These are phyloP conservation scores for Diorhabda elongata DNA, from an alignment of 1,140 invertebrate species.

Conservation along the genomic window DNA sequence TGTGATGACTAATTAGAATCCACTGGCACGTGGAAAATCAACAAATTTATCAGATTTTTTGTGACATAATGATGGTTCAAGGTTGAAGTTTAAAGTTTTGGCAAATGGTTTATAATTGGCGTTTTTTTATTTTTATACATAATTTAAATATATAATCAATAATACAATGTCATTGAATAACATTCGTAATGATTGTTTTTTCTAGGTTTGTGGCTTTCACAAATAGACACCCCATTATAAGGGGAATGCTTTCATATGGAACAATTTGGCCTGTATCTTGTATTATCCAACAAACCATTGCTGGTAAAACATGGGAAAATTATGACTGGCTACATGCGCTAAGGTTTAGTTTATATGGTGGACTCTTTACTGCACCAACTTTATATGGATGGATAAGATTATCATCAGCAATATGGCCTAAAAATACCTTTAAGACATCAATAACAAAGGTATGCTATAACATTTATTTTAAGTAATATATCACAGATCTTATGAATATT, in stretches of 20 bases:
- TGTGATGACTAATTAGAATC: too few species aligned
- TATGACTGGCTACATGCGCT: constrained; percentile 57
- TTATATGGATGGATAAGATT: constrained; percentile 66
- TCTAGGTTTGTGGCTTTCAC: constrained; percentile 41
- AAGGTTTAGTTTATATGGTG: constrained; percentile 65
- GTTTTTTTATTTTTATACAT: neutral
- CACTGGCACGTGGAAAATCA: neutral
- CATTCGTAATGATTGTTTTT: constrained; percentile 28
- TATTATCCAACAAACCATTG: constrained; percentile 50
- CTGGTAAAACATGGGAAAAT: constrained; percentile 53
- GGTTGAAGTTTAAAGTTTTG: neutral
- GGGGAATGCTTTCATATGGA: constrained; percentile 68
- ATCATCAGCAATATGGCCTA: constrained; percentile 61
- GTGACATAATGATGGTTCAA: neutral
- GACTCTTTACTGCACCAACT: constrained; percentile 66
- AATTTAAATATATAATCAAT: neutral
- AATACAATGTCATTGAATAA: neutral
- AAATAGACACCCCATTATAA: constrained; percentile 52
- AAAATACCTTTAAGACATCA: constrained; percentile 57
- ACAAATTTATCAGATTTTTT: neutral
- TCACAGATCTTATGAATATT: too few species aligned
- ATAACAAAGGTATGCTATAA: constrained; percentile 60
- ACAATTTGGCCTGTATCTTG: constrained; percentile 46
- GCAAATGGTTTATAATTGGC: neutral
- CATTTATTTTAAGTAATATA: too few species aligned